A percentile compares a stretch with the other conserved stretches of the same genome.
These are phyloP conservation scores for Drosophila cardini DNA, from an alignment of 1,140 invertebrate species.

Conservation along the genomic window DNA sequence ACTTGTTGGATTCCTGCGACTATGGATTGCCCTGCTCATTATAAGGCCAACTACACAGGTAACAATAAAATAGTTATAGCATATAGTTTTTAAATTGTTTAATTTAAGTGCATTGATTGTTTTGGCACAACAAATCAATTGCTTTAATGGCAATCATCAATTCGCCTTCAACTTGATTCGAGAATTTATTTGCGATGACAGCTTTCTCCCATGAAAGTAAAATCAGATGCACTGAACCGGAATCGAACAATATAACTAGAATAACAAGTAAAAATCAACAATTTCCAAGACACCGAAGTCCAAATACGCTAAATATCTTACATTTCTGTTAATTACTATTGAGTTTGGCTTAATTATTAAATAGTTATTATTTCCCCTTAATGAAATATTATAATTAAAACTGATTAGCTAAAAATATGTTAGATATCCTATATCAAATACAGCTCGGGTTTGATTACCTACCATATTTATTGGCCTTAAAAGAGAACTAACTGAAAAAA, in stretches of 20 bases:
- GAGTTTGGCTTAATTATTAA: no score
- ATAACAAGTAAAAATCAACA: neutral
- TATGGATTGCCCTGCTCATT: slow-evolving; percentile 95
- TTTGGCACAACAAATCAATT: slow-evolving; percentile 41
- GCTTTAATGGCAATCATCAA: slow-evolving; percentile 49
- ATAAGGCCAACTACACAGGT: slow-evolving; percentile 91
- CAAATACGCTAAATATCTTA: neutral
- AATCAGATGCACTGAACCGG: neutral
- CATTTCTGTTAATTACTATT: no score
- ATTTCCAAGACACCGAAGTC: neutral
- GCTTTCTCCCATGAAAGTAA: slow-evolving; percentile 46
- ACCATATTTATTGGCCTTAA: neutral
- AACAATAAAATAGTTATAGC: slow-evolving; percentile 21
- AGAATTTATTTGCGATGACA: slow-evolving; percentile 48
- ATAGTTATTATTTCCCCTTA: no score
- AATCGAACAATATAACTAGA: slow-evolving; percentile 7
- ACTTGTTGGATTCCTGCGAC: slow-evolving; percentile 93
- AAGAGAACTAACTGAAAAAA: neutral
- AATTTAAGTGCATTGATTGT: slow-evolving; percentile 10
- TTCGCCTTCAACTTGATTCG: slow-evolving; percentile 48
- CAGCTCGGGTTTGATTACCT: neutral
- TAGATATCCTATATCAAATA: neutral
- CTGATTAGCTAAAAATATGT: neutral
- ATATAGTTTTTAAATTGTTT: neutral
- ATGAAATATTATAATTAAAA: neutral